A percentile compares a stretch with the other conserved stretches of the same genome.
Evolutionary conservation across 2,113 vertebrate genomes (phyloP).

Genomic region (Numenius arquata): DNA sequence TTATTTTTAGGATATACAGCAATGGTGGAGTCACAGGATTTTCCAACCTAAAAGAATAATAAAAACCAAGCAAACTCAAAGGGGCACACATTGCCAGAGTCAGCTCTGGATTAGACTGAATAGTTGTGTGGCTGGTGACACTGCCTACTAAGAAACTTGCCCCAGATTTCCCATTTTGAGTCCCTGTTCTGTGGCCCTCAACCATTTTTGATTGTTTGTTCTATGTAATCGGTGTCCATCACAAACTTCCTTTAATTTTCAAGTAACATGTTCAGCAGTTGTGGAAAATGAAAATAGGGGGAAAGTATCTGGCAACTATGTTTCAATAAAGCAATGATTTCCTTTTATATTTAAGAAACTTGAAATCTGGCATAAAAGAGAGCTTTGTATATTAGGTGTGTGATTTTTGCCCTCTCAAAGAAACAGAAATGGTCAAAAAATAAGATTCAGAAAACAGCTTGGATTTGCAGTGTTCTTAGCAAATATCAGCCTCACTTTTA

Average conservation of each 20-base stretch:
- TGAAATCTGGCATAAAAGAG: background rate
- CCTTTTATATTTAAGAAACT: background rate
- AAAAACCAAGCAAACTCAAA: background rate
- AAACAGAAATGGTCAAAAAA: background rate
- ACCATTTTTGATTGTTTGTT: background rate
- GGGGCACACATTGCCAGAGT: background rate
- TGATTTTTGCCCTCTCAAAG: background rate
- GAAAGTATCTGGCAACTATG: background rate
- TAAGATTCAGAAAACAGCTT: background rate
- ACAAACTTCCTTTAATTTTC: background rate
- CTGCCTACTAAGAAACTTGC: background rate
- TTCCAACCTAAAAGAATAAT: background rate
- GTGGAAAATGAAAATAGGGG: background rate
- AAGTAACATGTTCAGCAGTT: background rate
- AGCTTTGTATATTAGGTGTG: background rate
- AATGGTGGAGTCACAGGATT: background rate
- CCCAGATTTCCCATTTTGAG: background rate
- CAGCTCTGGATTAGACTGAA: background rate
- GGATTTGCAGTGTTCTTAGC: background rate
- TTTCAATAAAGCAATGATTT: background rate
- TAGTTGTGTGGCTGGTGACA: background rate
- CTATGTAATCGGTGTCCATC: background rate
- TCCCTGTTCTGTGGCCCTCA: background rate
- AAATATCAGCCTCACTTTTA: background rate
- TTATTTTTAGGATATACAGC: constrained; percentile 5